A percentile compares a stretch with the other conserved stretches of the same genome.
Evolutionary conservation across 2,888 invertebrate genomes (phyloP).

Genomic region (Dryadula phaetusa): DNA sequence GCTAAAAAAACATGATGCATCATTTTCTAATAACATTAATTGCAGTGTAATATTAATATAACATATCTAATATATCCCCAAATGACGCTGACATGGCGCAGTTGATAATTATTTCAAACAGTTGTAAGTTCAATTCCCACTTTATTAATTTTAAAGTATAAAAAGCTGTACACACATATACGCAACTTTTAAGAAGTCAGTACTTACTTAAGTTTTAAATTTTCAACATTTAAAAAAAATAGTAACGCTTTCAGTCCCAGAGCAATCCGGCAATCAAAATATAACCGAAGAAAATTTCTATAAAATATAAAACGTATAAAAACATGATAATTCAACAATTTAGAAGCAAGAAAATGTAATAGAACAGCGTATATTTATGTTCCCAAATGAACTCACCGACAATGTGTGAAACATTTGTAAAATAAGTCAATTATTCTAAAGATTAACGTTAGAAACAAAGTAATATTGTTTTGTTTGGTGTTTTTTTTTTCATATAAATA

Average conservation of each 20-base stretch:
- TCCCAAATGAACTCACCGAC: constrained; percentile 40
- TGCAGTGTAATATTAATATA: not conserved
- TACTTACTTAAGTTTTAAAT: too few species aligned
- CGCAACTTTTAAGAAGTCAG: too few species aligned
- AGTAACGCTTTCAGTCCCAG: too few species aligned
- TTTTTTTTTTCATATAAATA: constrained; percentile 35
- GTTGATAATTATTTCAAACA: not conserved
- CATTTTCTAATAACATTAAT: not conserved
- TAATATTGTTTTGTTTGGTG: constrained; percentile 42
- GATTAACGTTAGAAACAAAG: constrained; percentile 42
- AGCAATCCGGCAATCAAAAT: too few species aligned
- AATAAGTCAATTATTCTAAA: constrained; percentile 43
- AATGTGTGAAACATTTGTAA: constrained; percentile 45
- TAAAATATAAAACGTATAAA: too few species aligned
- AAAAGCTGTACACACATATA: too few species aligned
- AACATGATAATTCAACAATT: too few species aligned
- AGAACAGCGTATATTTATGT: constrained; percentile 32
- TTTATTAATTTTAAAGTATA: too few species aligned
- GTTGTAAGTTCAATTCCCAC: too few species aligned
- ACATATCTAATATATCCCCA: not conserved
- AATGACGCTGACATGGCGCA: not conserved
- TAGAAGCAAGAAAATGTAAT: not conserved
- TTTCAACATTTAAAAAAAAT: too few species aligned
- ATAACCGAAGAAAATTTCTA: too few species aligned
- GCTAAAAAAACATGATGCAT: not conserved